These are phyloP conservation scores for Hippocampus barbouri DNA, from an alignment of 2,113 vertebrate genomes.

Conservation along the genomic window DNA sequence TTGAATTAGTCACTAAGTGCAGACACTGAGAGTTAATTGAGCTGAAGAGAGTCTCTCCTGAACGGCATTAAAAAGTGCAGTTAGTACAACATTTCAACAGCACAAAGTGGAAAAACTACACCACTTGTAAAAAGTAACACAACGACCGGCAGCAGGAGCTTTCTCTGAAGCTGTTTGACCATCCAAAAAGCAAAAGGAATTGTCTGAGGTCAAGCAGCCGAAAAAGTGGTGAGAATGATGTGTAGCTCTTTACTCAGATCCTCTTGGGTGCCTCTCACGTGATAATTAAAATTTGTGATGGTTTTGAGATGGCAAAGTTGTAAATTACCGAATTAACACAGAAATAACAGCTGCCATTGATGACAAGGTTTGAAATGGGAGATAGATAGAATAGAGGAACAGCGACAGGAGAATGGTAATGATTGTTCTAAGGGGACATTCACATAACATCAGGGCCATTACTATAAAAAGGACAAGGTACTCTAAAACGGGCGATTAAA, in stretches of 20 bases:
- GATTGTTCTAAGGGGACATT: constrained; percentile 72
- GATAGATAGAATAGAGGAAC: constrained; percentile 32
- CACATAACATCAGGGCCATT: constrained; percentile 61
- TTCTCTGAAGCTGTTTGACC: constrained; percentile 4
- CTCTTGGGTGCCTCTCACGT: constrained; percentile 68
- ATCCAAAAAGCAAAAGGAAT: constrained; percentile 26
- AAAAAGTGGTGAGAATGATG: constrained; percentile 31
- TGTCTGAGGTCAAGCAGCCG: constrained; percentile 47
- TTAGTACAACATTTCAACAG: neutral
- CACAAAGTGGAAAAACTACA: neutral
- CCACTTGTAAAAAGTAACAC: neutral
- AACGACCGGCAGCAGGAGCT: neutral
- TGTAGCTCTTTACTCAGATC: constrained; percentile 38
- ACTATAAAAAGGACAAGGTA: constrained; percentile 39
- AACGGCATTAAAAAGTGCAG: neutral
- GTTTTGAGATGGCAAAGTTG: constrained; percentile 77
- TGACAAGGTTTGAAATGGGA: constrained; percentile 68
- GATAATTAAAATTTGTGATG: constrained; percentile 75
- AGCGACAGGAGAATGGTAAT: constrained; percentile 77
- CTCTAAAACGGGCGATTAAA: constrained; percentile 15
- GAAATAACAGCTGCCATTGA: constrained; percentile 83
- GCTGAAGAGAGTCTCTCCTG: neutral
- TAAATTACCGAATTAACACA: constrained; percentile 84
- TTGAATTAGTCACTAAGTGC: neutral
- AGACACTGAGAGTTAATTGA: neutral